Evolutionary conservation across 2,797 vertebrate genomes (phyloP).

Genomic region (Lutjanus campechanus): DNA sequence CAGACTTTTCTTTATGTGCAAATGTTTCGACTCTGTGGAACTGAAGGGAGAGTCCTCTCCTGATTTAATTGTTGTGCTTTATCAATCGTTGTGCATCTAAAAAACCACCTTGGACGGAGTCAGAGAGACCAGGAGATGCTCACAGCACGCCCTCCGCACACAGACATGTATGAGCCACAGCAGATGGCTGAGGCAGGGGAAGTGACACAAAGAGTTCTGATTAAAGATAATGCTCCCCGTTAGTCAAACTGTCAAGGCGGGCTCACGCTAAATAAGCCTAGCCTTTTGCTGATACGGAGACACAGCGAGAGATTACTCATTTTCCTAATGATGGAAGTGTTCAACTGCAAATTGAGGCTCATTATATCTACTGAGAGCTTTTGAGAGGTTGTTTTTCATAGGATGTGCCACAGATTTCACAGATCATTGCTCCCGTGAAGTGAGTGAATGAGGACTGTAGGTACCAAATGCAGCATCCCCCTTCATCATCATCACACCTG

Average conservation of each 20-base stretch:
- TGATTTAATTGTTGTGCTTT: too few relatives aligned
- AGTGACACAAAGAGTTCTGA: constrained; percentile 85
- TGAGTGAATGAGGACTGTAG: constrained; percentile 47
- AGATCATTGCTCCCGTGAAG: constrained; percentile 52
- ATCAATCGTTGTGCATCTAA: too few relatives aligned
- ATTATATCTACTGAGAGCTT: constrained; percentile 77
- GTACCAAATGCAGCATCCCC: constrained; percentile 45
- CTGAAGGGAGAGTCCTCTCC: neutral
- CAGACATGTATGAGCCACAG: constrained; percentile 48
- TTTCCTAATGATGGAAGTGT: constrained; percentile 75
- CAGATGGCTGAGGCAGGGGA: constrained; percentile 83
- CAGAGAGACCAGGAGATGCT: constrained; percentile 45
- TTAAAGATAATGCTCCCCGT: constrained; percentile 82
- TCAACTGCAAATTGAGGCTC: constrained; percentile 76
- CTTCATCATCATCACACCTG: constrained; percentile 61
- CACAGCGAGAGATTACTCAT: constrained; percentile 70
- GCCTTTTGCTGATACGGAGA: constrained; percentile 61
- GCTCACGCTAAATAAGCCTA: constrained; percentile 73
- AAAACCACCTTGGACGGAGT: neutral
- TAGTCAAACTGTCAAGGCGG: constrained; percentile 75
- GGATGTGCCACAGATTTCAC: constrained; percentile 50
- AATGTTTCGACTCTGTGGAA: neutral
- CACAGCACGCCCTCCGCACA: neutral
- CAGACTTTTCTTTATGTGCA: constrained; percentile 5
- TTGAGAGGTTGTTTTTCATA: constrained; percentile 66